These are phyloP conservation scores for Phrynocephalus versicolor DNA, from an alignment of 2,113 vertebrate genomes.

Conservation along the genomic window DNA sequence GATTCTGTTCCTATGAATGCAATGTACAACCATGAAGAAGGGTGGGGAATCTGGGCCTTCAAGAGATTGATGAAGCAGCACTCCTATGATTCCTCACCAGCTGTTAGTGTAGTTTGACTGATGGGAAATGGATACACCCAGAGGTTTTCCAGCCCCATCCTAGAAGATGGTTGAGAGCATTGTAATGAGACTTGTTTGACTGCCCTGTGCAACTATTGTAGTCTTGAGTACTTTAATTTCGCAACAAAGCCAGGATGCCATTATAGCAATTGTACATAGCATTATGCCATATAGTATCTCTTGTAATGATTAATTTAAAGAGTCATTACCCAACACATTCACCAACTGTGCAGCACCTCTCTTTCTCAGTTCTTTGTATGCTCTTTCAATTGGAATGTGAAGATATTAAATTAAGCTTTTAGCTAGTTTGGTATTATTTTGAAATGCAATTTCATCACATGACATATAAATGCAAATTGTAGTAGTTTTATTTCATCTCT, in stretches of 20 bases:
- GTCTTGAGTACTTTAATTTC: not conserved
- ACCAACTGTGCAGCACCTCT: not conserved
- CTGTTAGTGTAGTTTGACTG: not conserved
- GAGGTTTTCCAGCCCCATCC: not conserved
- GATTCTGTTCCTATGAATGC: not conserved
- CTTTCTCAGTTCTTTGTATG: not conserved
- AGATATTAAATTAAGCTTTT: constrained; percentile 45
- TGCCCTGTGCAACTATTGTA: too few species aligned
- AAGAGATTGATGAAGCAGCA: too few species aligned
- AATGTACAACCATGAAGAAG: not conserved
- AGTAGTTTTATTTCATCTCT: constrained; percentile 40
- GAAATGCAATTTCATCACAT: constrained; percentile 27
- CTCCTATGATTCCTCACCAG: not conserved
- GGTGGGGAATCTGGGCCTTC: too few species aligned
- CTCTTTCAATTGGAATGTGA: constrained; percentile 2
- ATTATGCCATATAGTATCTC: not conserved
- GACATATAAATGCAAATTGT: constrained; percentile 32
- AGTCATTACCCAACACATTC: constrained; percentile 8
- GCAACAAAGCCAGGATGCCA: not conserved
- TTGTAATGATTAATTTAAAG: not conserved
- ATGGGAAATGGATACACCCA: not conserved
- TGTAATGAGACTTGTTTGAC: not conserved
- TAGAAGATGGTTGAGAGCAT: not conserved
- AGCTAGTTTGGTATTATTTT: constrained; percentile 21
- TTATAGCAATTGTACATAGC: not conserved